Percentiles rank a stretch among this genome's conserved stretches.
Evolutionary conservation across 2,113 vertebrate species (phyloP).

Genomic region (Hassar affinis): DNA sequence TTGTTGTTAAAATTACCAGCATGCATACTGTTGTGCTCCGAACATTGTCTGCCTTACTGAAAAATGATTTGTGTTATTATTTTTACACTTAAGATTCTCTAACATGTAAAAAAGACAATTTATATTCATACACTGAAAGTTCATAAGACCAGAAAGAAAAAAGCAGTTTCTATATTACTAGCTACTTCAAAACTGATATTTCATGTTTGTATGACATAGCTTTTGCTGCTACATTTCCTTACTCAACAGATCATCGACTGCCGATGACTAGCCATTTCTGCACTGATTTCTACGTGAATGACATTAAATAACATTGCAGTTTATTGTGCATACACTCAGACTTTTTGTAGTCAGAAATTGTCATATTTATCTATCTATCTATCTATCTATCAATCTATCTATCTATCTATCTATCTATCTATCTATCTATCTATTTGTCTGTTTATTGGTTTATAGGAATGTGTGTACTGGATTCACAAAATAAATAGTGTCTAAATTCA

Average conservation of each 20-base stretch:
- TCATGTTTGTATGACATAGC: neutral
- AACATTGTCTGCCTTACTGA: conserved; percentile 28
- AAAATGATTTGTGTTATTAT: conserved; percentile 24
- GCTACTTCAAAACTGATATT: neutral
- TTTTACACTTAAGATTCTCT: conserved; percentile 29
- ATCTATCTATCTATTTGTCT: neutral
- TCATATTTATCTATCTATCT: neutral
- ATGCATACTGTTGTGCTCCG: neutral
- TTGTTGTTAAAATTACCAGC: conserved; percentile 6
- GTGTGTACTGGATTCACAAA: neutral
- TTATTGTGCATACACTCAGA: neutral
- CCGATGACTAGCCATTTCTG: neutral
- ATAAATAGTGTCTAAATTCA: neutral
- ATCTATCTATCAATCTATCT: neutral
- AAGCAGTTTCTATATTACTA: neutral
- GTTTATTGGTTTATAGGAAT: too few relatives aligned
- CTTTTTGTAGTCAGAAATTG: neutral
- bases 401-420: neutral
- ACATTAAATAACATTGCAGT: neutral
- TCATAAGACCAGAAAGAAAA: neutral
- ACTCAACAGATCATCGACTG: neutral
- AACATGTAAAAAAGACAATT: neutral
- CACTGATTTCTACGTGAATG: neutral
- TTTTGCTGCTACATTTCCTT: neutral
- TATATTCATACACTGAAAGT: neutral